Evolutionary conservation across 2,797 vertebrate species (phyloP).

Genomic region (Euthynnus affinis): DNA sequence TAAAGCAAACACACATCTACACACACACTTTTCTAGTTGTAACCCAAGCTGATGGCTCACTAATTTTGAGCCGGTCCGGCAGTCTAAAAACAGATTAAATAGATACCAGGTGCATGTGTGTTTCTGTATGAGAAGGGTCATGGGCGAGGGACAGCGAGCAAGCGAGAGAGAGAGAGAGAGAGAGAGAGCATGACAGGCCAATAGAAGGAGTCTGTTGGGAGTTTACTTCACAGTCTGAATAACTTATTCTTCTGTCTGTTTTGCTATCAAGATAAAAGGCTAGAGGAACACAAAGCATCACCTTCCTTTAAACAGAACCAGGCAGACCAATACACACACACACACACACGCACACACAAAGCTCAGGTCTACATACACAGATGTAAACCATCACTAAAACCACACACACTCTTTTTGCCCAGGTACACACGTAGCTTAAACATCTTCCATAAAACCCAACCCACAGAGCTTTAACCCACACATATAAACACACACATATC

Average conservation of each 20-base stretch:
- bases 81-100: slow-evolving; percentile 83
- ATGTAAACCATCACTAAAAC: not conserved
- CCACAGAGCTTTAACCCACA: slow-evolving; percentile 46
- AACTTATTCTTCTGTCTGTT: slow-evolving; percentile 65
- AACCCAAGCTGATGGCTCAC: slow-evolving; percentile 78
- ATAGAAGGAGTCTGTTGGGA: slow-evolving; percentile 69
- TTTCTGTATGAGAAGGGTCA: slow-evolving; percentile 68
- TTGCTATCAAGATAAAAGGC: slow-evolving; percentile 61
- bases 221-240: slow-evolving; percentile 72
- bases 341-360: slow-evolving; percentile 3
- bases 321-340: not conserved
- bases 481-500: slow-evolving; percentile 21
- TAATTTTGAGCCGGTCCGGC: slow-evolving; percentile 74
- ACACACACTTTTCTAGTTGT: slow-evolving; percentile 60
- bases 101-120: slow-evolving; percentile 81
- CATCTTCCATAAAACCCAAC: slow-evolving; percentile 27
- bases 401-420: slow-evolving; percentile 17
- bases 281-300: slow-evolving; percentile 40
- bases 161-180: too few relatives aligned
- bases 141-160: slow-evolving; percentile 56
- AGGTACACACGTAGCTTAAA: slow-evolving; percentile 25
- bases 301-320: slow-evolving; percentile 15
- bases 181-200: slow-evolving; percentile 64
- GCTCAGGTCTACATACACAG: not conserved
- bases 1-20: slow-evolving; percentile 66